Evolutionary conservation across 2,888 invertebrate species (phyloP).

Genomic region (Xestia ashworthii): DNA sequence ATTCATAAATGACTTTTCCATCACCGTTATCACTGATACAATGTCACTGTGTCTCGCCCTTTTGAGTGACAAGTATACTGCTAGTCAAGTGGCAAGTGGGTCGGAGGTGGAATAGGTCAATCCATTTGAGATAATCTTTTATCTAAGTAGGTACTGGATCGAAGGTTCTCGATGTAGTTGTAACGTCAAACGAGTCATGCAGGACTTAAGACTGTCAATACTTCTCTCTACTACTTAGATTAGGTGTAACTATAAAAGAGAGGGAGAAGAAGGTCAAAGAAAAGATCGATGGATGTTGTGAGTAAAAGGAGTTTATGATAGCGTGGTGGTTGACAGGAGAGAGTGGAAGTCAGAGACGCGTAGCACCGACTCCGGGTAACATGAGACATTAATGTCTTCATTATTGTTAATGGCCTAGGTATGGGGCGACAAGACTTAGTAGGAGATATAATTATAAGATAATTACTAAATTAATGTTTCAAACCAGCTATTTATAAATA

Average conservation of each 20-base stretch:
- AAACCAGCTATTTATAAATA: not conserved
- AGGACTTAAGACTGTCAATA: not conserved
- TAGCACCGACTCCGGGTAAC: too few species aligned
- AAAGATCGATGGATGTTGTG: too few species aligned
- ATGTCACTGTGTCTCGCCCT: not conserved
- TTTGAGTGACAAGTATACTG: not conserved
- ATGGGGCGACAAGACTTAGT: not conserved
- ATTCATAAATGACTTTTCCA: not conserved
- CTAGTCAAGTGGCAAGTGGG: not conserved
- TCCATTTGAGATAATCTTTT: conserved; percentile 8
- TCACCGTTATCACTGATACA: not conserved
- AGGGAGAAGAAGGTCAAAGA: too few species aligned
- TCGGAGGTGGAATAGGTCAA: not conserved
- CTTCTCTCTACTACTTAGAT: not conserved
- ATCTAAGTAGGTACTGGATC: not conserved
- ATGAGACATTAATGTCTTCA: not conserved
- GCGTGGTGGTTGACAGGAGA: too few species aligned
- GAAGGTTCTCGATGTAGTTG: not conserved
- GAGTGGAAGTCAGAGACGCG: too few species aligned
- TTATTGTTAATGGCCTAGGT: not conserved
- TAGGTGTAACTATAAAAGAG: not conserved
- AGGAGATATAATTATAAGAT: not conserved
- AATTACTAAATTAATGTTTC: not conserved
- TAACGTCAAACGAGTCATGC: not conserved
- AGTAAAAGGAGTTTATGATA: too few species aligned